Base-by-base conservation (phyloP, 2,113 vertebrate genomes). In the Solea solea region DNA sequence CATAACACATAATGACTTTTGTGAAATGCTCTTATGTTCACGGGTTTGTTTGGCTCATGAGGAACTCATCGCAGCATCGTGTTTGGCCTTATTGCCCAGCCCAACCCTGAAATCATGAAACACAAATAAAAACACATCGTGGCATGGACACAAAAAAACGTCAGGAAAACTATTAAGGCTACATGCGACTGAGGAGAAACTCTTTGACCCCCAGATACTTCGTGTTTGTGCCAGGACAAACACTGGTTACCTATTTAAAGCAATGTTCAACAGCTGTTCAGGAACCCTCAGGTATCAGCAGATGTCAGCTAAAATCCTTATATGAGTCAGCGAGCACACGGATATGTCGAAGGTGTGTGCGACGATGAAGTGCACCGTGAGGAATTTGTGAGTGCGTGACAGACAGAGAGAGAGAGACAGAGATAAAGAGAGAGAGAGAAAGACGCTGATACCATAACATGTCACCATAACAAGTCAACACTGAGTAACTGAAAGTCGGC, bases 391-490 rank as follows among this genome's bases (percentile, higher is more conserved):
- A 54, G 40, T 34, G 25, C 46, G 40, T 55, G 52, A 41, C 27
- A 5, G 28, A 56, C 69, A 72, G 48, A 73, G 52, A 41, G 41
- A 5, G 28, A 56, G 72, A 72, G 48, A 73, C 70, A 5, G 14
- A 7, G 49, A 49, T 3, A 21, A 21, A n/a, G 15, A n/a, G 5
- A 15, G 48, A 50, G n/a, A 50, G 42, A 7, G 2, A 1, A 21
- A 21, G 48, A 61, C 63, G 16, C 72, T 5, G 82, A 87, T 87
- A 87, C 83, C 76, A 48, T 46, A 46, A 63, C 74, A 72, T 45
- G 41, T 83, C 76, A 82, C 69, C 84, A 78, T 60, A 65, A 73
- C 64, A 76, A 78, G 42, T 74, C 62, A 72, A 81, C 55, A 25
- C 52, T 1, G 34, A 40, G 59, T 44, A 65, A 55, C 55, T 34